Base-by-base conservation (phyloP, 1,140 invertebrate genomes). In the Drosophila kohkoa region DNA sequence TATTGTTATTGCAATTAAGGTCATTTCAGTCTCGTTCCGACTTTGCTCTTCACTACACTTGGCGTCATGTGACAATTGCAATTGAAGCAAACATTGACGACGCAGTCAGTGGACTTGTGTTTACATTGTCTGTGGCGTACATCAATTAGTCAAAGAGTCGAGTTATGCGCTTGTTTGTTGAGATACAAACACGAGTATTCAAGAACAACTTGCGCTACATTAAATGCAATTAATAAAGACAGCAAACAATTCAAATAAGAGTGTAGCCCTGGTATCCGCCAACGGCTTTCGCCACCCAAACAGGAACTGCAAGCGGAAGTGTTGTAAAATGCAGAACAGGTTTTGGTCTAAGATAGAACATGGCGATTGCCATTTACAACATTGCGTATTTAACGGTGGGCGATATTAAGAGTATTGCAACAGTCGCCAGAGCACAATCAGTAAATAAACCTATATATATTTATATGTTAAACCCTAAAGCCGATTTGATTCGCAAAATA, bases 251-350 rank as follows among this genome's bases (percentile, higher is more conserved):
- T 16, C 46, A 49, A 20, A 49, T 20, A 49, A 20, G 46, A 6
- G 2, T 49, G 32, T 4, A 43, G 41, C 41, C 41, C 41, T 57
- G 54, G 54, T 20, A 38, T 41, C 54, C 32, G 54, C 15, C 32
- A 57, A 41, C 58, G 13, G 35, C 67, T 74, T 74, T 68, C 66
- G 30, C 71, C 49, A 15, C 54, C 43, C 52, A 64, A 28, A 51
- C 71, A 74, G 66, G 71, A 55, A 70, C 41, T 67, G 43, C 58
- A 75, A 64, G 20, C 66, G 72, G 72, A 75, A 75, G 38, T 63
- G 49, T 62, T 62, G 48, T 8, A 16, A 38, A 66, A 38, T 54
- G 46, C 20, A 41, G 4, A 48, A 46, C 52, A 55, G 49, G 59
- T 46, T 46, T 45, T 13, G 46, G 45, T n/a, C n/a, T 16, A 10